A percentile compares a stretch with the other conserved stretches of the same genome.
These are phyloP conservation scores for Perca schrenkii DNA, from an alignment of 2,113 vertebrate species.

Conservation along the genomic window DNA sequence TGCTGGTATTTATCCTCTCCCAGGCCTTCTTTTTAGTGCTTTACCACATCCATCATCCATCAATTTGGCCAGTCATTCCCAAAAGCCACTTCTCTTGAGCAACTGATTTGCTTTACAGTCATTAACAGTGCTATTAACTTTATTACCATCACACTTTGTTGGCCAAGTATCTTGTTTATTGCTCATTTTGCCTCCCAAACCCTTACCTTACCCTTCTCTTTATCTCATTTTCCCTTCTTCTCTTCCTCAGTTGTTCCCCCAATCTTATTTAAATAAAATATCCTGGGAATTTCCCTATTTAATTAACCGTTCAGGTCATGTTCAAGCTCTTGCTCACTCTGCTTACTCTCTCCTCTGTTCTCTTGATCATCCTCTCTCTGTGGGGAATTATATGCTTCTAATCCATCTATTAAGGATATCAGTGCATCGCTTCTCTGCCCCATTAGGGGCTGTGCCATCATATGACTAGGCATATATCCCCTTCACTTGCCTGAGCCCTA, in stretches of 20 bases:
- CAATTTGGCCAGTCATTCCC: neutral
- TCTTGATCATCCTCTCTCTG: constrained; percentile 76
- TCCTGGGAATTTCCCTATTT: constrained; percentile 69
- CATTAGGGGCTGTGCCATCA: constrained; percentile 78
- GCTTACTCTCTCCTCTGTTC: constrained; percentile 52
- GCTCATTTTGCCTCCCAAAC: neutral
- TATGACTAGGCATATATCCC: constrained; percentile 74
- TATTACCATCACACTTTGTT: constrained; percentile 10
- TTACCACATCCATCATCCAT: constrained; percentile 27
- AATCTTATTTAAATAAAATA: constrained; percentile 72
- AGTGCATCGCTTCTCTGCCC: constrained; percentile 75
- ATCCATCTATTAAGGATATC: constrained; percentile 85
- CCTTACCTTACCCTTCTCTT: constrained; percentile 16
- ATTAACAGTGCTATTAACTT: constrained; percentile 26
- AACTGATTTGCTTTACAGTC: constrained; percentile 27
- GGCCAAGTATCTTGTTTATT: constrained; percentile 10
- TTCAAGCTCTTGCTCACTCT: constrained; percentile 55
- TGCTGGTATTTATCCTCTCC: constrained; percentile 40
- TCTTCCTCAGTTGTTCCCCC: constrained; percentile 38
- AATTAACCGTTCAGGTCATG: constrained; percentile 74
- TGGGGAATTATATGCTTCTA: constrained; percentile 77
- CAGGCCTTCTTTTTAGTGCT: neutral
- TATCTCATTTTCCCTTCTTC: neutral
- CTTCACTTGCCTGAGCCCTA: constrained; percentile 45
- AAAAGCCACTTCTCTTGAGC: constrained; percentile 7